Evolutionary conservation across 2,888 invertebrate genomes (phyloP).

Genomic region (Oeneis ivallda): DNA sequence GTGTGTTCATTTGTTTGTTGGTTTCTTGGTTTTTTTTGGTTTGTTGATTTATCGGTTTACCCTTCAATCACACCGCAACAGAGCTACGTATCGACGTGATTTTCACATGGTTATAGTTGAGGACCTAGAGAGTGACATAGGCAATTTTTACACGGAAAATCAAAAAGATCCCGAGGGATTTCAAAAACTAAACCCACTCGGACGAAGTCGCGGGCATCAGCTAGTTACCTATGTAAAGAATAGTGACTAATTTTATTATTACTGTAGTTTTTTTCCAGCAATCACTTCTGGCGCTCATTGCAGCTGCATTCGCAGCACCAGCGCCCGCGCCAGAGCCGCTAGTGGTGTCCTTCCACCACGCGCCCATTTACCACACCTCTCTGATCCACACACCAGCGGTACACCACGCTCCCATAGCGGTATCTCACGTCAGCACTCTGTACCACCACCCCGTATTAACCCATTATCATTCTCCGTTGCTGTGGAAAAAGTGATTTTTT

Average conservation of each 20-base stretch:
- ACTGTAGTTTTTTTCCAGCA: not conserved
- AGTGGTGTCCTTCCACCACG: conserved; percentile 48
- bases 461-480: conserved; percentile 44
- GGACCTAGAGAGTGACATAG: too few species aligned
- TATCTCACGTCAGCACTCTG: conserved; percentile 45
- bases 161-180: too few species aligned
- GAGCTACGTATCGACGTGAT: too few species aligned
- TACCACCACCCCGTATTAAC: conserved; percentile 41
- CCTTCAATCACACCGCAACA: too few species aligned
- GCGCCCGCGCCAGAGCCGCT: conserved; percentile 54
- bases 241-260: not conserved
- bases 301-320: conserved; percentile 49
- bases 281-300: conserved; percentile 43
- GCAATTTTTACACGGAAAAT: too few species aligned
- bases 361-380: conserved; percentile 52
- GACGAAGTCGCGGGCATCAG: too few species aligned
- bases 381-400: conserved; percentile 54
- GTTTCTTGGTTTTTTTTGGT: too few species aligned
- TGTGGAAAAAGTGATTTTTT: conserved; percentile 32
- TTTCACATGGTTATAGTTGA: too few species aligned
- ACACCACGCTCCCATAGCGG: conserved; percentile 53
- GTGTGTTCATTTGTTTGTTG: too few species aligned
- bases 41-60: too few species aligned
- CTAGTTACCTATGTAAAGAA: too few species aligned
- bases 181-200: too few species aligned